Evolutionary conservation across 2,113 vertebrate genomes (phyloP), one percentile per base, ranked within the genome.

Genomic region (Calyptomena viridis): DNA sequence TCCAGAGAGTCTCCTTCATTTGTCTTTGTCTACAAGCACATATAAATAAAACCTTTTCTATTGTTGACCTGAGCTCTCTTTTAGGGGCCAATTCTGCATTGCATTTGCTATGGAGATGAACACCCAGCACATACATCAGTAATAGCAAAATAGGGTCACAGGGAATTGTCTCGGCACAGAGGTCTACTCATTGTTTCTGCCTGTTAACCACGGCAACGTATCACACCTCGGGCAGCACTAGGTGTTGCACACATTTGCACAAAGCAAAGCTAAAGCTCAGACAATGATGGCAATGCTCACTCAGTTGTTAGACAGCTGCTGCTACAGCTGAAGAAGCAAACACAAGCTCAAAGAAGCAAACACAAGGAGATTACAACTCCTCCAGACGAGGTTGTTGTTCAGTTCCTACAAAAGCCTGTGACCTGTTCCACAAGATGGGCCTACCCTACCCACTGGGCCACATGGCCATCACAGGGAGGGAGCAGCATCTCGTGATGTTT

Each of bases 21-120:
- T 6, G 4, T 14, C 75, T 90, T 92, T 91, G 89, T 91, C 82
- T 93, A 46, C 63, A 83, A 88, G 42, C 21, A 58, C 75, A 62
- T 76, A 87, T 82, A 89, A 93, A 39, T 35, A 53, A 79, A 64
- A 82, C 28, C 42, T n/a, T 89, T 68, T 75, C 52, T 40, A 9
- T 71, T 9, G 0, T 52, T 74, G 81, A 35, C 52, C 56, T 47
- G 33, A 72, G 20, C 27, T 52, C 33, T 58, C 64, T 87, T 87
- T 63, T 27, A 63, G 55, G 27, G 66, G 71, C n/a, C 24, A 31
- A 3, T 75, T 81, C 60, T 74, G 42, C 56, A 1, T 25, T 50
- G 50, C 31, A 13, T 78, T 92, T 88, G 35, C 80, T n/a, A 8
- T n/a, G 40, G 85, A 93, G 72, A 77, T 42, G 66, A 85, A 50